phyloP scores from a whole-genome alignment of 2,888 invertebrate genomes.

The Neuroscelio doddi region DNA sequence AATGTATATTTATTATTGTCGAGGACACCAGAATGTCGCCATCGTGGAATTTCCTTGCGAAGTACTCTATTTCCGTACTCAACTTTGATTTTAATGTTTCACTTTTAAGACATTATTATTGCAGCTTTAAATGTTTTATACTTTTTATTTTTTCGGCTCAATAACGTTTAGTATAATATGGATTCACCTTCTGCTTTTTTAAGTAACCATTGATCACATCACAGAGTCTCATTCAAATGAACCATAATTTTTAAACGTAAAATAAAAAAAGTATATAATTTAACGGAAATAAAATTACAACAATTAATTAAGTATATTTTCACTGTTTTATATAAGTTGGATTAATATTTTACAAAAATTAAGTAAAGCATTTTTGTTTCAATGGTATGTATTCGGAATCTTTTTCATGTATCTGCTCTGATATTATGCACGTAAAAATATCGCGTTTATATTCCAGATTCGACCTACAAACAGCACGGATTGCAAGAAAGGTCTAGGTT shows the following conservation, averaged over 20 bases:
- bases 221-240: too few relatives aligned
- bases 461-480: constrained; percentile 23
- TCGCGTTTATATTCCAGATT: constrained; percentile 22
- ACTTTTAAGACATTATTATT: constrained; percentile 21
- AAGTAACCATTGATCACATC: constrained; percentile 4
- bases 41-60: constrained; percentile 14
- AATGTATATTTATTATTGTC: neutral
- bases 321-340: too few relatives aligned
- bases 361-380: too few relatives aligned
- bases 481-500: constrained; percentile 31
- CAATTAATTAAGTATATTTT: too few relatives aligned
- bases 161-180: constrained; percentile 22
- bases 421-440: constrained; percentile 19
- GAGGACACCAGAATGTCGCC: constrained; percentile 26
- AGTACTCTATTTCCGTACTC: constrained; percentile 29
- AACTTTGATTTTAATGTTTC: constrained; percentile 27
- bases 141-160: constrained; percentile 23
- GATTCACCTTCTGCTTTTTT: too few relatives aligned
- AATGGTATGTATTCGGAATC: too few relatives aligned
- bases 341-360: neutral
- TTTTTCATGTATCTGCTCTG: neutral
- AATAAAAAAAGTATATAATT: neutral
- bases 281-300: neutral
- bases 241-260: neutral
- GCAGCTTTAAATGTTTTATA: constrained; percentile 19